A percentile compares a stretch with the other conserved stretches of the same genome.
phyloP scores from a whole-genome alignment of 64 coral and sea anemone species.

The Pocillopora verrucosa region DNA sequence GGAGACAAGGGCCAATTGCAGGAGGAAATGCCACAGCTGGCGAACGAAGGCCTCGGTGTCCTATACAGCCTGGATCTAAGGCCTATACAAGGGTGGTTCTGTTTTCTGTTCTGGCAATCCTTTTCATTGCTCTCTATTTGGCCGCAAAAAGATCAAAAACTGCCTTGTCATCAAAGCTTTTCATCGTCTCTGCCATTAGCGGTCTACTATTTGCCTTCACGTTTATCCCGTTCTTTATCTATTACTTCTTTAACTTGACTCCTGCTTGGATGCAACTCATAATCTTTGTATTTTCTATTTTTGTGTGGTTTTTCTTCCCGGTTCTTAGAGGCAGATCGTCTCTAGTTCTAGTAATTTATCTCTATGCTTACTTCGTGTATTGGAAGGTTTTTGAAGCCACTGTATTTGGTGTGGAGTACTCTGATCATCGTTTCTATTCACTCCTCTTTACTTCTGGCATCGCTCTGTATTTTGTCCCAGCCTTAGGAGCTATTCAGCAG shows the following conservation, averaged over 20 bases:
- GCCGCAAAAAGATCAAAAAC: neutral
- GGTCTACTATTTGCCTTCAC: constrained; percentile 5
- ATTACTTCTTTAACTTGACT: constrained; percentile 32
- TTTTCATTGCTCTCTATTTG: neutral
- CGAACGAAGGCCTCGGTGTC: neutral
- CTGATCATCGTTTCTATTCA: constrained; percentile 18
- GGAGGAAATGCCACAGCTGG: neutral
- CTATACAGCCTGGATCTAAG: neutral
- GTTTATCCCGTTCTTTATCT: constrained; percentile 41
- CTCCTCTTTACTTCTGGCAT: constrained; percentile 32
- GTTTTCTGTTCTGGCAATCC: constrained; percentile 1
- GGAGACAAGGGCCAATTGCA: neutral
- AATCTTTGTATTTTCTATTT: constrained; percentile 22
- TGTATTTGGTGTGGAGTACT: constrained; percentile 36
- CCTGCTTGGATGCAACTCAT: constrained; percentile 40
- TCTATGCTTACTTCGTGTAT: constrained; percentile 44
- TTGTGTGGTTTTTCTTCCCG: constrained; percentile 59
- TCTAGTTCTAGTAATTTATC: constrained; percentile 42
- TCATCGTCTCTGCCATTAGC: neutral
- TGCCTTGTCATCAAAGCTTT: neutral
- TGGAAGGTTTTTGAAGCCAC: constrained; percentile 30
- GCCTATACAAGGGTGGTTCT: constrained; percentile 6
- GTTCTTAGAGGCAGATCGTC: constrained; percentile 42
- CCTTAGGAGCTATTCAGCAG: constrained; percentile 49
- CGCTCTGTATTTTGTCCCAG: constrained; percentile 40